Base-by-base conservation (phyloP, 2,888 invertebrate genomes). In the Lycocerus yunnanus region DNA sequence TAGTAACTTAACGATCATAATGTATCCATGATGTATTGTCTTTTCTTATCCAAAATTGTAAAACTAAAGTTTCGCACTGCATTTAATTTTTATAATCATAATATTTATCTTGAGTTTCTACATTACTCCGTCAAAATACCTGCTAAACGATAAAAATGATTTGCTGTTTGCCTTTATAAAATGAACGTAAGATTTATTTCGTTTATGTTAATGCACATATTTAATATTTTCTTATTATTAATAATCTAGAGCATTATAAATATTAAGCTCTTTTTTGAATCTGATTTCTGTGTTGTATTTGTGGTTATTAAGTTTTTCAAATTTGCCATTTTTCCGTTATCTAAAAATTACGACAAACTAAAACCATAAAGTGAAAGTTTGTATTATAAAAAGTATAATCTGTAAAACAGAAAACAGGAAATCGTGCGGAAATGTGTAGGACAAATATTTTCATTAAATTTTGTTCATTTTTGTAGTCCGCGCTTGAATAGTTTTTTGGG, bases 391-490 rank as follows among this genome's bases (percentile, higher is more conserved):
- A 43, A 43, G 43, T 43, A 43, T 43, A 43, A 43, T 43, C n/a
- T 43, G 43, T 43, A 43, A 43, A 43, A 43, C 27, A 43, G 43
- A 43, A 43, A 43, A 43, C 43, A 43, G 43, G 43, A 15, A 66
- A 14, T 73, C 59, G 58, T 66, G 61, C 11, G 74, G 71, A 74
- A 71, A 65, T 68, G 68, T 65, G 71, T 60, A 67, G 66, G 60
- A 67, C 60, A 72, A 72, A 66, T 66, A 61, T 67, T 74, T 74
- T 71, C 71, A 71, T 74, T 68, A 74, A 74, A 74, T 68, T 70
- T 71, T 24, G 58, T 24, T 66, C 68, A 68, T 72, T 72, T 72
- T 68, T 24, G 71, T 15, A 70, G 74, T 71, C 71, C 59, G 60
- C 70, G 60, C 58, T 18, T 59, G 71, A 74, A 74, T 68, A 71